phyloP scores from a whole-genome alignment of 53 echinoderm and acorn worm species.

The Patiria pectinifera region DNA sequence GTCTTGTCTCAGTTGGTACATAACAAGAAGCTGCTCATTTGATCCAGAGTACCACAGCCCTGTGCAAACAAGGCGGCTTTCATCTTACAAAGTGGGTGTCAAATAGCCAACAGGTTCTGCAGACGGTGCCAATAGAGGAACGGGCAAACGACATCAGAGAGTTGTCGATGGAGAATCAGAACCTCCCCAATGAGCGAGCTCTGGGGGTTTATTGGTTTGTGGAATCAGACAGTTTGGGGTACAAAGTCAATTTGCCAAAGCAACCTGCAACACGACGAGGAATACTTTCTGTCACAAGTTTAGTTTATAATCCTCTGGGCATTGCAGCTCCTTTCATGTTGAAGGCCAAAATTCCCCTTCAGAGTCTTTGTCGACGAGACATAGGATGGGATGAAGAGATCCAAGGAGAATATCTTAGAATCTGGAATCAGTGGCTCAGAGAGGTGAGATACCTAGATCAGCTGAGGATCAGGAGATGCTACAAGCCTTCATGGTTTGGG shows the following conservation, averaged over 20 bases:
- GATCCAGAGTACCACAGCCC: constrained; percentile 16
- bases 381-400: constrained; percentile 67
- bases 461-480: constrained; percentile 41
- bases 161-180: constrained; percentile 3
- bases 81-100: constrained; percentile 57
- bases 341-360: constrained; percentile 70
- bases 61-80: constrained; percentile 55
- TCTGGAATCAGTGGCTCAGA: background rate
- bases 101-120: constrained; percentile 43
- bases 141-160: constrained; percentile 46
- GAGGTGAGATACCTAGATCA: background rate
- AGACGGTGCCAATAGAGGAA: constrained; percentile 46
- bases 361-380: constrained; percentile 62
- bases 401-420: background rate
- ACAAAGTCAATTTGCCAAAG: constrained; percentile 44
- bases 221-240: constrained; percentile 50
- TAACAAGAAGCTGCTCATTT: constrained; percentile 29
- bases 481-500: constrained; percentile 55
- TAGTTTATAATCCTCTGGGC: constrained; percentile 78
- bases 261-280: constrained; percentile 68
- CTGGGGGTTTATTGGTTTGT: background rate
- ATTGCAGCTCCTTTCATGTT: constrained; percentile 74
- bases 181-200: background rate
- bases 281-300: constrained; percentile 30
- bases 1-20: constrained; percentile 21